Evolutionary conservation across 2,888 invertebrate species (phyloP), one percentile per base, ranked within the genome.

Genomic region (Erebia aethiops): DNA sequence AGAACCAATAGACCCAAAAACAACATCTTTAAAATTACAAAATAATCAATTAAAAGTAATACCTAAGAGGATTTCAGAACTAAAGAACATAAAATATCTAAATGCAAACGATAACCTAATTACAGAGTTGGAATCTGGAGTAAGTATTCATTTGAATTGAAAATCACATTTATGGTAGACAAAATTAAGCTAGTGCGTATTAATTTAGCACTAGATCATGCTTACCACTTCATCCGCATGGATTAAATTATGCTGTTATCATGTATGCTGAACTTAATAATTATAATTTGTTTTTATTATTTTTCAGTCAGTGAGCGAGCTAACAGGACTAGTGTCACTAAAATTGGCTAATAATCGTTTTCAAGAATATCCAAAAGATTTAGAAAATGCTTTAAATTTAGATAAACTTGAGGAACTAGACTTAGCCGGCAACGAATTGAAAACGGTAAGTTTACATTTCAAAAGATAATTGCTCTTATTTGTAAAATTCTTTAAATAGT

Each of bases 391-490:
- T 81, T 89, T 89, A 69, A 82, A 81, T 26, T 76, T 87, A 69
- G 88, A 82, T 13, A 88, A 91, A 76, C 79, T 94, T 70, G 82
- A 87, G 79, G 89, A 89, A 76, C 78, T 94, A 35, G 88, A 94
- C 77, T 83, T 94, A 67, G 89, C 91, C 72, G 90, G 90, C 73
- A 94, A 94, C 75, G 91, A 92, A 66, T 89, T 92, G 82, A 85
- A 90, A 84, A 85, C 87, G 82, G 92, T 92, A 87, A 82, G 77
- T 35, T 62, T 18, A 13, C 11, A 46, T 4, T 16, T 58, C 14
- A 7, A n/a, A 8, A 7, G 2, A 13, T 46, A 46, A 3, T 46
- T 13, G 43, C 43, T 46, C 43, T 46, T 46, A 11, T 46, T 46
- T 46, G 4, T 46, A 11, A 46, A 46, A 13, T 35, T 35, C 35